phyloP scores from a whole-genome alignment of 53 echinoderm and acorn worm species.

The Patiria pectinifera region DNA sequence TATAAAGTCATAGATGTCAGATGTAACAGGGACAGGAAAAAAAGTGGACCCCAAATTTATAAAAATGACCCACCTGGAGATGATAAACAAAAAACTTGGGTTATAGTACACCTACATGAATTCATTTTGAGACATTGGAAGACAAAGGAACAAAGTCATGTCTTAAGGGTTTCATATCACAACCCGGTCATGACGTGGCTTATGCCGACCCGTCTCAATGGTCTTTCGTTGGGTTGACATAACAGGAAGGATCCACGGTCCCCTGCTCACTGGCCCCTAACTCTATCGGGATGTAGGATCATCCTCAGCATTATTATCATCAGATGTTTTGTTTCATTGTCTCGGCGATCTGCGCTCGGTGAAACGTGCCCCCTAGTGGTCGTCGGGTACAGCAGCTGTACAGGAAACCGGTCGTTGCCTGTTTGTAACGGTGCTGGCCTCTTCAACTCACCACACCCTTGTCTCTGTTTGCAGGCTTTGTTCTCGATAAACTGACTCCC shows the following conservation, averaged over 20 bases:
- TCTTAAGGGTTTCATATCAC: background rate
- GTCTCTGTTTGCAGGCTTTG: background rate
- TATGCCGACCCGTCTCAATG: no score
- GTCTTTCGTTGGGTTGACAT: background rate
- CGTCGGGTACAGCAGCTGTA: background rate
- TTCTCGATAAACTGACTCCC: background rate
- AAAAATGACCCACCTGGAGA: no score
- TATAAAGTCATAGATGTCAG: no score
- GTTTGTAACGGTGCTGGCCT: background rate
- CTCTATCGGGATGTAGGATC: background rate
- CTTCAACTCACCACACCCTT: constrained; percentile 13
- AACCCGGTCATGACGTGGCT: background rate
- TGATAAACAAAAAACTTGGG: no score
- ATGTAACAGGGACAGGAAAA: no score
- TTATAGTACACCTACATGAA: no score
- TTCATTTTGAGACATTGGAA: no score
- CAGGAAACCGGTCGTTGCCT: background rate
- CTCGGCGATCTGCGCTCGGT: background rate
- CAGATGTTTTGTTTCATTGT: background rate
- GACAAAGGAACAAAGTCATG: no score
- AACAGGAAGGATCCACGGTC: constrained; percentile 35
- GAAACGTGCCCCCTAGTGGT: background rate
- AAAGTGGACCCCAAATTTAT: no score
- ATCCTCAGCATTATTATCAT: background rate
- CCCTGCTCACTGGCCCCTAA: background rate